These are phyloP conservation scores for Planiliza haematocheilus DNA, from an alignment of 2,113 vertebrate genomes.

Conservation along the genomic window DNA sequence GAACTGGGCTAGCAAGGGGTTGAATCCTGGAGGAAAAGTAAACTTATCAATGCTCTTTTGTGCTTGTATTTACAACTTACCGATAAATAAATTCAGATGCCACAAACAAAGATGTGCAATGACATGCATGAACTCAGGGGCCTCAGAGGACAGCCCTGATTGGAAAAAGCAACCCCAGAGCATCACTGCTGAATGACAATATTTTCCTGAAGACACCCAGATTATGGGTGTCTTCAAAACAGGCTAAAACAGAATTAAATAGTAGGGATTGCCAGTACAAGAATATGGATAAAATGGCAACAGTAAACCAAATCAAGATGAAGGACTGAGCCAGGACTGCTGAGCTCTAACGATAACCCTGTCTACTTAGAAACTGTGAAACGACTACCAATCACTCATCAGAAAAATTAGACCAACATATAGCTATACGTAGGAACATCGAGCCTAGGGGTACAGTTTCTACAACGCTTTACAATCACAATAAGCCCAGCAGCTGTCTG, in stretches of 20 bases:
- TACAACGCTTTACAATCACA: constrained; percentile 56
- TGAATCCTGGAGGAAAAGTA: not conserved
- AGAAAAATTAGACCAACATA: constrained; percentile 15
- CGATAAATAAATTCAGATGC: constrained; percentile 55
- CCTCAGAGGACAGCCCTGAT: constrained; percentile 60
- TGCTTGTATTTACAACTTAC: constrained; percentile 30
- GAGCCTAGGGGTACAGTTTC: constrained; percentile 50
- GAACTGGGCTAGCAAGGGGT: not conserved
- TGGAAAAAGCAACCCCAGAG: constrained; percentile 27
- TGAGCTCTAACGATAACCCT: constrained; percentile 36
- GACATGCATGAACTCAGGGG: constrained; percentile 62
- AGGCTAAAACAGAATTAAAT: not conserved
- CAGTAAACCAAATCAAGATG: constrained; percentile 46
- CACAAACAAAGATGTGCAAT: constrained; percentile 64
- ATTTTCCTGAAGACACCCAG: constrained; percentile 15
- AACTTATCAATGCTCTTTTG: not conserved
- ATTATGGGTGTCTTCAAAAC: not conserved
- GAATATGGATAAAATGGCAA: constrained; percentile 37
- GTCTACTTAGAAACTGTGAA: constrained; percentile 22
- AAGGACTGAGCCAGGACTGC: constrained; percentile 45
- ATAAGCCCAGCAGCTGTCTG: constrained; percentile 43
- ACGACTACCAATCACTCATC: constrained; percentile 3
- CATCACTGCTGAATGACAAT: constrained; percentile 41
- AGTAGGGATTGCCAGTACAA: not conserved
- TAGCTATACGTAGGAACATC: constrained; percentile 21